A percentile compares a stretch with the other conserved stretches of the same genome.
phyloP scores from a whole-genome alignment of 2,797 vertebrate species.

The Onychomys leucogaster region DNA sequence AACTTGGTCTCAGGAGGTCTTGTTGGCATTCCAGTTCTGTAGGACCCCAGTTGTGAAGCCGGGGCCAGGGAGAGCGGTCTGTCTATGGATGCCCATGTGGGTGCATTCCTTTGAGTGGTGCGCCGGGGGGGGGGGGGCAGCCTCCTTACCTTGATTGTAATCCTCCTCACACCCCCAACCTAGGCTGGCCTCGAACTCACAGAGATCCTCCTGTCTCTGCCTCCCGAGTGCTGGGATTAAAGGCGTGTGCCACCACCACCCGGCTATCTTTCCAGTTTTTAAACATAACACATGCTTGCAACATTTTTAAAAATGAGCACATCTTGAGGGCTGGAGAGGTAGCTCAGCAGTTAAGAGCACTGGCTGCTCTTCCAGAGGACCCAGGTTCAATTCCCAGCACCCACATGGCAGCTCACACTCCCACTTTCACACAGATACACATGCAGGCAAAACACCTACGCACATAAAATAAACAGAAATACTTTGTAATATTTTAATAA shows the following conservation, averaged over 20 bases:
- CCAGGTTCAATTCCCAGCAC: not conserved
- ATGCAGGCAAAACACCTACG: not conserved
- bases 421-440: not conserved
- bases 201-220: no score
- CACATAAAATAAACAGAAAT: not conserved
- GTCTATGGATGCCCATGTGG: not conserved
- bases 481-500: no score
- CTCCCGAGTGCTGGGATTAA: no score
- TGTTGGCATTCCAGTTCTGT: slow-evolving; percentile 29
- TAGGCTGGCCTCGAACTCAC: no score
- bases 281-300: not conserved
- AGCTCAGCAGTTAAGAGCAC: not conserved
- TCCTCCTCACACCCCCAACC: not conserved
- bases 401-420: not conserved
- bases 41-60: not conserved
- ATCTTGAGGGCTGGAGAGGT: not conserved
- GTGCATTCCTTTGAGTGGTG: not conserved
- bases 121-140: no score
- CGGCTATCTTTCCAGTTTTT: slow-evolving; percentile 54
- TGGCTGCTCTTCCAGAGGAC: not conserved
- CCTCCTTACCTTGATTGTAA: not conserved
- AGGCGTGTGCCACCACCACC: no score
- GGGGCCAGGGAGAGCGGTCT: slow-evolving; percentile 1
- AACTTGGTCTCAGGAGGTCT: slow-evolving; percentile 34
- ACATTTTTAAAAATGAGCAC: not conserved